Evolutionary conservation across 2,797 vertebrate genomes (phyloP), one percentile per base, ranked within the genome.

Genomic region (Sphaeramia orbicularis): DNA sequence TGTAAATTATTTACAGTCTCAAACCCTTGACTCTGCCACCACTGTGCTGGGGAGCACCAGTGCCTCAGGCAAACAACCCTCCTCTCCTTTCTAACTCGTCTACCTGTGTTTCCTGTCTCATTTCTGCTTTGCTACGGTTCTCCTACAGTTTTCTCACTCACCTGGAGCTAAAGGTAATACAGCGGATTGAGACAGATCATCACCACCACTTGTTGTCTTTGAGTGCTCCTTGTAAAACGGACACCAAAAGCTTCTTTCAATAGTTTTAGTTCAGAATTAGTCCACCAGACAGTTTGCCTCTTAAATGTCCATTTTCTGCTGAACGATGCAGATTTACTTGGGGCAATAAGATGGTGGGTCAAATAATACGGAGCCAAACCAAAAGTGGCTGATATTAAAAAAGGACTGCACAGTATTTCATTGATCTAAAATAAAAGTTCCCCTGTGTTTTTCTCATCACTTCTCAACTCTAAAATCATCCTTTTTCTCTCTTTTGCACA

Each of bases 1-100:
- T 7, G 64, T 91, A 72, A 90, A 91, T 90, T 82, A 91, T 90
- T 91, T 83, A 90, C 81, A 53, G 45, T 58, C 72, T 78, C 58
- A 74, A 86, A 76, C 78, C 67, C 77, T 74, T 71, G 72, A 82
- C 74, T 64, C 59, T 21, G 64, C 71, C 73, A 74, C 64, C 52
- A 18, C 63, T 36, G 51, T 70, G 67, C 71, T 51, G 65, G 55
- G 41, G 71, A 75, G 71, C 75, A 59, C 59, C 53, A 45, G 43
- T 0, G 64, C 78, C 78, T 53, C 32, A 7, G 75, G 78, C 79
- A 85, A 71, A 84, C 72, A 83, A 55, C 21, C 45, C 41, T 70
- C 18, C 12, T 59, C 45, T 65, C 32, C 49, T 15, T 63, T 71
- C 5, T 51, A 40, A 42, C 19, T 45, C 41, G 35, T 51, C 51